Evolutionary conservation across 2,797 vertebrate genomes (phyloP), one percentile per base, ranked within the genome.

Genomic region (Synanceia verrucosa): DNA sequence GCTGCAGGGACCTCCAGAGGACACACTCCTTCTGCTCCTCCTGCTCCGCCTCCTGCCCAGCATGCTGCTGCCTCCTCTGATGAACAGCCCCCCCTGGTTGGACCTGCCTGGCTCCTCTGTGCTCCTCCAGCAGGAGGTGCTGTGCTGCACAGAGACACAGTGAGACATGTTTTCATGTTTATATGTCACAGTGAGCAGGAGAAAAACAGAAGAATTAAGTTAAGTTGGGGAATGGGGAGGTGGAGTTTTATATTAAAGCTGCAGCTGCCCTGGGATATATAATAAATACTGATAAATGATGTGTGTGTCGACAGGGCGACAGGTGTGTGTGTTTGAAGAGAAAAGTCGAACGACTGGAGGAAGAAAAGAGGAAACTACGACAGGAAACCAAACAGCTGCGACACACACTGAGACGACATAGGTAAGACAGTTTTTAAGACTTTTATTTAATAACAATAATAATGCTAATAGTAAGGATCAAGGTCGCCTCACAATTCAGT

Each of bases 61-160:
- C 92, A 95, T 50, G 84, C 92, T 0, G 55, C 19, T 1, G 34
- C 14, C 36, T 39, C 65, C 23, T 26, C 50, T 23, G 69, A 10
- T 29, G n/a, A n/a, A n/a, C 70, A 16, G 3, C 12, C 28, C 2
- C 65, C 67, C n/a, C 62, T 14, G 18, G 3, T 5, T 0, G 56
- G 37, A 44, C 66, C 51, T 0, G 4, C 55, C 55, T 72, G 88
- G 18, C 91, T 94, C 50, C 55, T 95, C 6, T 94, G 91, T 18
- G 91, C 88, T 3, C 69, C 93, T 2, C 84, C 95, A 62, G 93
- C 94, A 34, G 56, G 82, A 46, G 94, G 94, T 11, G 70, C 88
- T 18, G 93, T 91, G 3, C 80, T 92, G 18, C 94, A 96, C 63
- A 93, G 84, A 1, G 69, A 93, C 23, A 64, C 91, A 93, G 37